phyloP scores from a whole-genome alignment of 2,113 vertebrate species.

The Gorsachius goisagi region DNA sequence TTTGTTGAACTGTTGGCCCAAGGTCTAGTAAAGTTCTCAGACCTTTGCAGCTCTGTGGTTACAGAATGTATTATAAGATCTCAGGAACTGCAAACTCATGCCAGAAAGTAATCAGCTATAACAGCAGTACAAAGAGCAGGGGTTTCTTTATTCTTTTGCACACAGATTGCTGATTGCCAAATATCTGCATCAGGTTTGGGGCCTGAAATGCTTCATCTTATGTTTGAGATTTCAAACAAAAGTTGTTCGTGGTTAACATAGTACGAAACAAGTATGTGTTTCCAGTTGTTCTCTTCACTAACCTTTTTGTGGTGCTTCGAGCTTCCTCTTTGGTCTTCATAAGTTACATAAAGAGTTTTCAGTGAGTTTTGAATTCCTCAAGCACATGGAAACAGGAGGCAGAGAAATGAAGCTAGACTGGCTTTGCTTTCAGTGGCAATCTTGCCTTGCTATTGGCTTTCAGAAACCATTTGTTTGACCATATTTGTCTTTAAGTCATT shows the following conservation, averaged over 20 bases:
- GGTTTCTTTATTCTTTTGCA: slow-evolving; percentile 17
- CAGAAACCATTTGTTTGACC: neutral
- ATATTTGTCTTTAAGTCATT: neutral
- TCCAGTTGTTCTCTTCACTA: neutral
- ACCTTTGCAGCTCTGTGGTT: slow-evolving; percentile 32
- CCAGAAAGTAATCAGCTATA: slow-evolving; percentile 41
- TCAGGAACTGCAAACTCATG: slow-evolving; percentile 6
- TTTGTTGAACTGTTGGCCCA: slow-evolving; percentile 49
- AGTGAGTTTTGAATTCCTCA: neutral
- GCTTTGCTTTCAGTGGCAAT: neutral
- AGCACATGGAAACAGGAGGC: neutral
- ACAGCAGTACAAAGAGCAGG: slow-evolving; percentile 27
- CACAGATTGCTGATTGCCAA: neutral
- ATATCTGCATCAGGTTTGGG: neutral
- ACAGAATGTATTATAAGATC: neutral
- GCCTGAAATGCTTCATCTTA: neutral
- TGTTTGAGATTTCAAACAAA: neutral
- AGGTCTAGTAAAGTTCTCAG: slow-evolving; percentile 11
- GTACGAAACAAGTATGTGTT: neutral
- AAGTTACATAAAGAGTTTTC: neutral
- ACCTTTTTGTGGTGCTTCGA: neutral
- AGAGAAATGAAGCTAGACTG: neutral
- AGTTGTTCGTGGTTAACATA: neutral
- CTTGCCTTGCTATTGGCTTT: neutral
- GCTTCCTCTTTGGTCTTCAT: neutral